Percentiles rank a stretch among this genome's conserved stretches.
phyloP scores from a whole-genome alignment of 1,140 invertebrate species.

The Ganaspis sp. region DNA sequence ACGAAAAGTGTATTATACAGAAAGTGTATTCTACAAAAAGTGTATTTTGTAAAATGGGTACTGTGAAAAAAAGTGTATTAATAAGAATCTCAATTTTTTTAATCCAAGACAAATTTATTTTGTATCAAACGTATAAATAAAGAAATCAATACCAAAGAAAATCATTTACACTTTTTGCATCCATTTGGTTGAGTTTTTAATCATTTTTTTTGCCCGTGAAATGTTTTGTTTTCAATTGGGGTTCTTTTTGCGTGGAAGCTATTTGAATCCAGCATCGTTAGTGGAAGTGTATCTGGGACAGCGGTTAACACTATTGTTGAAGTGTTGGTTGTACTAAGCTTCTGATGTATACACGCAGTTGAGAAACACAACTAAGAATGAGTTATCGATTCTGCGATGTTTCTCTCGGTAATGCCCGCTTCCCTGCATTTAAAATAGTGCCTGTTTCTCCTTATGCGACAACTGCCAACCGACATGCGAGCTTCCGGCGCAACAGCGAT shows the following conservation, averaged over 20 bases:
- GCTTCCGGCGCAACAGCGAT: constrained; percentile 26
- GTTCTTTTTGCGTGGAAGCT: background rate
- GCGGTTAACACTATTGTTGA: background rate
- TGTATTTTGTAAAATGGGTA: too few relatives aligned
- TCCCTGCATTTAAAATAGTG: constrained; percentile 16
- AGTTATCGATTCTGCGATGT: constrained; percentile 22
- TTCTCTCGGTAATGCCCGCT: constrained; percentile 14
- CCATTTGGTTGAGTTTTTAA: too few relatives aligned
- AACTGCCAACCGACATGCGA: constrained; percentile 17
- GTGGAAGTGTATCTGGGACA: background rate
- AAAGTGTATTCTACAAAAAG: too few relatives aligned
- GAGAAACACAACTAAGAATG: constrained; percentile 12
- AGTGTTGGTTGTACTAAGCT: background rate
- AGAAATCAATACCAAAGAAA: too few relatives aligned
- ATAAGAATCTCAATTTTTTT: too few relatives aligned
- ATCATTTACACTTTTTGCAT: too few relatives aligned
- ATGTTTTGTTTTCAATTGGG: background rate
- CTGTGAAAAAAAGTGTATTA: too few relatives aligned
- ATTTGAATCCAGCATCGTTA: constrained; percentile 16
- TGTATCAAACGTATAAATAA: too few relatives aligned
- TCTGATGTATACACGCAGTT: background rate
- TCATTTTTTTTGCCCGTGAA: too few relatives aligned
- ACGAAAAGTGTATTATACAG: too few relatives aligned
- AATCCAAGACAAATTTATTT: too few relatives aligned
- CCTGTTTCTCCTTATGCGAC: constrained; percentile 24